Conservation (phyloP, 2,888 invertebrate species). For the Pediacus dermestoides region DNA sequence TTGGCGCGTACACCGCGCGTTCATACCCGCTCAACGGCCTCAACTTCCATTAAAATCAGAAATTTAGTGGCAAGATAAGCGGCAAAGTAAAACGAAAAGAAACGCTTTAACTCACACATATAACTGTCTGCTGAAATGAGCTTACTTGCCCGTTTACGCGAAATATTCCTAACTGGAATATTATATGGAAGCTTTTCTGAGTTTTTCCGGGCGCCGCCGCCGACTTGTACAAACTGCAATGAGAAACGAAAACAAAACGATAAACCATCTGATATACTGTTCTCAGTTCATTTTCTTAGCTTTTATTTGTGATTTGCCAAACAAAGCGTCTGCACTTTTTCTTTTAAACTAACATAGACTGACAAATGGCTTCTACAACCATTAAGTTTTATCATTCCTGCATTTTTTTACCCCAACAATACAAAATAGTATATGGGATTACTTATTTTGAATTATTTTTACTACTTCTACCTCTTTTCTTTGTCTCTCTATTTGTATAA, state of each 20-base stretch:
- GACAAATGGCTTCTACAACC: conserved; percentile 32
- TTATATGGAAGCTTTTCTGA: conserved; percentile 41
- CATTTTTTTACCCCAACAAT: too few relatives aligned
- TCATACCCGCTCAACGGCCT: conserved; percentile 48
- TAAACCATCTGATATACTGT: conserved; percentile 48
- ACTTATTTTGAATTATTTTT: too few relatives aligned
- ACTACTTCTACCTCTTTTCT: too few relatives aligned
- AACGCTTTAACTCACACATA: conserved; percentile 49
- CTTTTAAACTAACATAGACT: conserved; percentile 35
- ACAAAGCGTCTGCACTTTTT: conserved; percentile 41
- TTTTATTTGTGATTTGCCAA: conserved; percentile 44
- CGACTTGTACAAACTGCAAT: conserved; percentile 43
- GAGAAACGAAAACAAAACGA: conserved; percentile 49
- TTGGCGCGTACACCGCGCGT: conserved; percentile 40
- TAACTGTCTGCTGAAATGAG: conserved; percentile 48
- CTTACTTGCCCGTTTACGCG: conserved; percentile 45
- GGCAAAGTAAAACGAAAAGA: conserved; percentile 49
- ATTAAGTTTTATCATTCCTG: too few relatives aligned
- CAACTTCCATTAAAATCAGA: conserved; percentile 58
- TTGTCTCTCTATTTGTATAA: too few relatives aligned
- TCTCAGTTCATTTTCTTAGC: conserved; percentile 48
- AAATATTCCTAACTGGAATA: conserved; percentile 45
- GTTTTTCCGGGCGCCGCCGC: conserved; percentile 43
- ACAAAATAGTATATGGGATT: too few relatives aligned
- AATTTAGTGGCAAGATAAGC: conserved; percentile 58